These are phyloP conservation scores for Beris morrisii DNA, from an alignment of 2,888 invertebrate genomes.

Conservation along the genomic window DNA sequence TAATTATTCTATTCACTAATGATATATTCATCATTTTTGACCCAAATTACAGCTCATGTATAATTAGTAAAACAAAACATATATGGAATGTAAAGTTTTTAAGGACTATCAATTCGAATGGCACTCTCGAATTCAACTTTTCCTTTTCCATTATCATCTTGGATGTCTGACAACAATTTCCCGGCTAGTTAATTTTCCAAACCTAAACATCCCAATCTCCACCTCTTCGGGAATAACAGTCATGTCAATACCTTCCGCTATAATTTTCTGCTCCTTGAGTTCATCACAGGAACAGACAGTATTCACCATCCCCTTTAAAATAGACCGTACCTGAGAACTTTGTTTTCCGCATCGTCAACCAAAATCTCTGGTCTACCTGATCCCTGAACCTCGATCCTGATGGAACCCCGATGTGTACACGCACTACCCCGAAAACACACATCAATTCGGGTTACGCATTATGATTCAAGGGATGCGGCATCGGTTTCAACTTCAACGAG, in stretches of 20 bases:
- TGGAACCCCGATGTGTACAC: constrained; percentile 8
- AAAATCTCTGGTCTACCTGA: constrained; percentile 40
- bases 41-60: too few relatives aligned
- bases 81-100: too few relatives aligned
- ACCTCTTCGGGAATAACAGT: not conserved
- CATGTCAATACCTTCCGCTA: constrained; percentile 10
- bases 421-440: constrained; percentile 11
- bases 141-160: too few relatives aligned
- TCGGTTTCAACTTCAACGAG: constrained; percentile 36
- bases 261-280: constrained; percentile 33
- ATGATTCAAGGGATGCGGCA: constrained; percentile 29
- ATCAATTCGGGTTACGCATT: constrained; percentile 34
- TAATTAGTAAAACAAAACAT: too few relatives aligned
- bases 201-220: constrained; percentile 28
- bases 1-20: too few relatives aligned
- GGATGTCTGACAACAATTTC: constrained; percentile 3
- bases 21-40: too few relatives aligned
- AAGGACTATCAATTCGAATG: too few relatives aligned
- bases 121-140: too few relatives aligned
- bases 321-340: constrained; percentile 19
- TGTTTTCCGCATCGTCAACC: constrained; percentile 40
- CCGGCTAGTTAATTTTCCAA: constrained; percentile 28
- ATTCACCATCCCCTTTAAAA: constrained; percentile 17
- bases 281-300: constrained; percentile 25
- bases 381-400: constrained; percentile 11